Evolutionary conservation across 2,888 invertebrate species (phyloP), one percentile per base, ranked within the genome.

Genomic region (Aleiodes testaceus): DNA sequence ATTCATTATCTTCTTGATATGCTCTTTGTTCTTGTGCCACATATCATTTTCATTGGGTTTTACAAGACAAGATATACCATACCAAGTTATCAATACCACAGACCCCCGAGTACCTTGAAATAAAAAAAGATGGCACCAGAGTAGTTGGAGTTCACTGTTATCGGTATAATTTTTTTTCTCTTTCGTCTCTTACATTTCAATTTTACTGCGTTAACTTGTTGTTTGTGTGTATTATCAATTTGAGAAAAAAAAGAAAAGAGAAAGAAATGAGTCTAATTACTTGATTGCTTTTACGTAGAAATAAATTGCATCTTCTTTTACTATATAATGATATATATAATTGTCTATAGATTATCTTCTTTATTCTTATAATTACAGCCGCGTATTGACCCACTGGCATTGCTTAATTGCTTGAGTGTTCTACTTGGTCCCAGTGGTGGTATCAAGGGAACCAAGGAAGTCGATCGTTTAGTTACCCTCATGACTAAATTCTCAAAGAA

Each of bases 401-500:
- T 98, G 80, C 90, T 98, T 75, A 95, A 93, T 87, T 97, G 97
- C 87, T 91, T 98, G 72, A 93, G 94, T 84, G 95, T 97, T 74
- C 91, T 97, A 66, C 89, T 98, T 76, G 92, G 94, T 67, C 92
- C 93, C 12, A 92, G 91, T 82, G 97, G 97, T 70, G 97, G 97
- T 55, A 97, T 98, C 81, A 93, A 94, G 84, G 95, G 96, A 82
- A 91, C 91, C 79, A 93, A 93, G 74, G 97, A 97, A 90, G 97
- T 97, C 6, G 93, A 93, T 78, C 92, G 97, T 79, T 91, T 98
- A 79, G 95, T 94, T 90, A 97, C 97, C 87, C 92, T 98, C 84
- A 98, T 98, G 97, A 95, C 94, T 59, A 97, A 97, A 88, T 97
- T 95, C 89, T 97, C 97, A 1, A 96, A 95, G 87, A 98, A 97